phyloP scores from a whole-genome alignment of 2,113 vertebrate species.

The Tapirus terrestris region DNA sequence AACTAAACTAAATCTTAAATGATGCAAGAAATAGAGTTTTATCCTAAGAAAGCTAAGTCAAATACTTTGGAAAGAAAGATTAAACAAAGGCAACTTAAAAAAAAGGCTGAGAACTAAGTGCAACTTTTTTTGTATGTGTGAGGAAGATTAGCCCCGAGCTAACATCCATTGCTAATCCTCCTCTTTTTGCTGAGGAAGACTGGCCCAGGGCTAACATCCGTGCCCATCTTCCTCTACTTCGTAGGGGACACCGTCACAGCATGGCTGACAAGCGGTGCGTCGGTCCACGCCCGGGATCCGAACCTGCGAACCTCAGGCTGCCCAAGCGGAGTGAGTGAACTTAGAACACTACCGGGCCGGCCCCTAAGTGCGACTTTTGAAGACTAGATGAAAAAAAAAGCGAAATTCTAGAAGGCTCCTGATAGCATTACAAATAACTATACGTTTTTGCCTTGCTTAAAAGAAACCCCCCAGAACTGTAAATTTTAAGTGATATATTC shows the following conservation, averaged over 20 bases:
- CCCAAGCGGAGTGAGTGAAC: too few relatives aligned
- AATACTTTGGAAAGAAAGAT: constrained; percentile 46
- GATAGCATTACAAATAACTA: background rate
- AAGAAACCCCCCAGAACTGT: background rate
- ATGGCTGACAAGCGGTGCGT: too few relatives aligned
- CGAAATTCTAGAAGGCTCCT: constrained; percentile 35
- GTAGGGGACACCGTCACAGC: too few relatives aligned
- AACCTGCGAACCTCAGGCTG: too few relatives aligned
- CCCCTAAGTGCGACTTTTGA: constrained; percentile 9
- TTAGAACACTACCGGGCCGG: too few relatives aligned
- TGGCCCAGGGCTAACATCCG: too few relatives aligned
- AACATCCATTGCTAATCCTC: too few relatives aligned
- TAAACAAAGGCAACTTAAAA: background rate
- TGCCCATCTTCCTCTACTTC: too few relatives aligned
- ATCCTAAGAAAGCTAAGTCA: constrained; percentile 10
- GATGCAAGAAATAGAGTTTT: background rate
- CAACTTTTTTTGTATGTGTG: background rate
- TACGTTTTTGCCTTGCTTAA: background rate
- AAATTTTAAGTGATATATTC: background rate
- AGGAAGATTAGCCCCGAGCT: too few relatives aligned
- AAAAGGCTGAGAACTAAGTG: background rate
- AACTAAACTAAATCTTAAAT: constrained; percentile 31
- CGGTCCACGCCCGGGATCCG: too few relatives aligned
- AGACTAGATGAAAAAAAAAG: background rate
- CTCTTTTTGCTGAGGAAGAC: too few relatives aligned